phyloP scores from a whole-genome alignment of 2,888 invertebrate species.

The Nephrotoma appendiculata region DNA sequence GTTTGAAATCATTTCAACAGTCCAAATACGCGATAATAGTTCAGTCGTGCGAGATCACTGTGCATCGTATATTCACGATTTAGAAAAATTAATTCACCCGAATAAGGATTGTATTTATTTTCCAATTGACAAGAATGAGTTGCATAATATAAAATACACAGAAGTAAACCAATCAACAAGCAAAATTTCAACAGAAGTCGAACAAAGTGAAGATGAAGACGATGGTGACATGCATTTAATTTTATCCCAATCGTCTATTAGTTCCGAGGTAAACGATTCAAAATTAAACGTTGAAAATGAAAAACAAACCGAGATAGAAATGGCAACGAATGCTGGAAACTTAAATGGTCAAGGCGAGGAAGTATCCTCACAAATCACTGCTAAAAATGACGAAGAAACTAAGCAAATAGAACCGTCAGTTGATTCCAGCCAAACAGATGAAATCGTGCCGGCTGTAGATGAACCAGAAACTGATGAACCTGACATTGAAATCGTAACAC shows the following conservation, averaged over 20 bases:
- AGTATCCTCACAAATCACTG: not conserved
- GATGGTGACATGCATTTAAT: not conserved
- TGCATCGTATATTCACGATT: slow-evolving; percentile 12
- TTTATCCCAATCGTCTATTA: not conserved
- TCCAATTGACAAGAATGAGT: slow-evolving; percentile 17
- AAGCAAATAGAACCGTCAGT: not conserved
- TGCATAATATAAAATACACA: slow-evolving; percentile 16
- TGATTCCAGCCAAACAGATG: not conserved
- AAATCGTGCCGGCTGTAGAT: not conserved
- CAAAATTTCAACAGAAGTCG: not conserved
- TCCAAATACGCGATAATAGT: slow-evolving; percentile 17
- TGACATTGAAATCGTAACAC: not conserved
- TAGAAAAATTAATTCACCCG: slow-evolving; percentile 23
- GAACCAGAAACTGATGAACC: not conserved
- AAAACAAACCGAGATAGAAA: not conserved
- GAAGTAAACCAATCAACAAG: not conserved
- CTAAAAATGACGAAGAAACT: not conserved
- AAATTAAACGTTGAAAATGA: not conserved
- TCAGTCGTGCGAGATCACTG: slow-evolving; percentile 15
- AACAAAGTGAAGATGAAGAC: slow-evolving; percentile 2
- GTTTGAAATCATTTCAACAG: slow-evolving; percentile 16
- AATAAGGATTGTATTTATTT: slow-evolving; percentile 21
- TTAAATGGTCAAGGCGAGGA: not conserved
- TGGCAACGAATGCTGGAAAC: not conserved
- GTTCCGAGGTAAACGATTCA: too few relatives aligned